Percentiles rank a stretch among this genome's conserved stretches.
phyloP scores from a whole-genome alignment of 2,888 invertebrate species.

The Callyntrura sp. region DNA sequence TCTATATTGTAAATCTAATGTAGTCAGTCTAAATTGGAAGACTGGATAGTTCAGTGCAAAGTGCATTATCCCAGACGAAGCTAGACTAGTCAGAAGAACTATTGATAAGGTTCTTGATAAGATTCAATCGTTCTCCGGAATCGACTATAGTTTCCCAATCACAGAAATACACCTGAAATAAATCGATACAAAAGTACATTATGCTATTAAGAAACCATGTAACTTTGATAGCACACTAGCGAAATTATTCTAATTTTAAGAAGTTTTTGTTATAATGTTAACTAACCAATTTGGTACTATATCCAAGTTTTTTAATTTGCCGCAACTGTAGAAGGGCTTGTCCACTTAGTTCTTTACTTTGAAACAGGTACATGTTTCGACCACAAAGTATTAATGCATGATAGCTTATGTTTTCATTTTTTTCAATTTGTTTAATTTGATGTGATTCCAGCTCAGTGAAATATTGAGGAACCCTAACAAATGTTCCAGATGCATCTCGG shows the following conservation, averaged over 20 bases:
- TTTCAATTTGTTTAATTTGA: conserved; percentile 70
- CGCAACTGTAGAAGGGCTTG: conserved; percentile 74
- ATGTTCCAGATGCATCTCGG: conserved; percentile 86
- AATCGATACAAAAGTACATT: conserved; percentile 22
- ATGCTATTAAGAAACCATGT: too few species aligned
- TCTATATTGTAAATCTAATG: neutral
- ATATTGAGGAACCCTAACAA: conserved; percentile 86
- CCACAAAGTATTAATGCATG: conserved; percentile 65
- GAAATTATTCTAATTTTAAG: too few species aligned
- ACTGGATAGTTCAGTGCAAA: conserved; percentile 33
- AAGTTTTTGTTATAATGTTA: too few species aligned
- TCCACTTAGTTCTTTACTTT: conserved; percentile 67
- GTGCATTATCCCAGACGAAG: conserved; percentile 2
- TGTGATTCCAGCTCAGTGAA: conserved; percentile 47
- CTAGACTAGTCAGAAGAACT: conserved; percentile 37
- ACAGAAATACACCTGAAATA: conserved; percentile 49
- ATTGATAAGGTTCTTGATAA: conserved; percentile 37
- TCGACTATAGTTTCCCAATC: conserved; percentile 43
- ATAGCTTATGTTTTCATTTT: conserved; percentile 14
- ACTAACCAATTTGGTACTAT: conserved; percentile 76
- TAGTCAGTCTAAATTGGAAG: conserved; percentile 67
- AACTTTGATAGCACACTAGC: too few species aligned
- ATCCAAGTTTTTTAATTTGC: conserved; percentile 80
- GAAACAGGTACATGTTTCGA: conserved; percentile 52
- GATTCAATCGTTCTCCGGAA: conserved; percentile 12